A percentile compares a stretch with the other conserved stretches of the same genome.
These are phyloP conservation scores for Platichthys stellatus DNA, from an alignment of 2,113 vertebrate species.

Conservation along the genomic window DNA sequence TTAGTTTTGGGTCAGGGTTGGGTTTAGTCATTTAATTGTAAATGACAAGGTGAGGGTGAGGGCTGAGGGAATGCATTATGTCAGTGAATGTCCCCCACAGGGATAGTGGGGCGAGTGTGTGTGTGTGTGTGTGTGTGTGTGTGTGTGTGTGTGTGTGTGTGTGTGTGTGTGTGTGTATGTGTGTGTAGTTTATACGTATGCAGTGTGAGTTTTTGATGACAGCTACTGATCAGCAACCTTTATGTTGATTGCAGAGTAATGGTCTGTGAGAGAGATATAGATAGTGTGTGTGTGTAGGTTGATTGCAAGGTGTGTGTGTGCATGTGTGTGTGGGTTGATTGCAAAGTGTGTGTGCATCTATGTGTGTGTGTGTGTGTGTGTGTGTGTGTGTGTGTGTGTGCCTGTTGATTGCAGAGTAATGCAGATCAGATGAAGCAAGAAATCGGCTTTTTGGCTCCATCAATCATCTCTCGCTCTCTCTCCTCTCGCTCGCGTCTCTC, in stretches of 20 bases:
- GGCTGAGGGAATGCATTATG: background rate
- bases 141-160: constrained; percentile 12
- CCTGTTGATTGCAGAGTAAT: constrained; percentile 75
- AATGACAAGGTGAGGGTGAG: background rate
- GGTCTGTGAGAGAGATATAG: constrained; percentile 27
- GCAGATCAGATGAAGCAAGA: constrained; percentile 82
- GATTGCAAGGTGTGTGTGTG: constrained; percentile 44
- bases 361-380: constrained; percentile 30
- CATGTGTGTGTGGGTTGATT: constrained; percentile 38
- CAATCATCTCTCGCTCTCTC: constrained; percentile 69
- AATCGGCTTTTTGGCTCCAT: constrained; percentile 79
- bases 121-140: constrained; percentile 28
- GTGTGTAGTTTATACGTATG: constrained; percentile 8
- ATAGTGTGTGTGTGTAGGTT: constrained; percentile 40
- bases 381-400: constrained; percentile 32
- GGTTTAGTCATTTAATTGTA: background rate
- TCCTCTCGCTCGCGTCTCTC: constrained; percentile 19
- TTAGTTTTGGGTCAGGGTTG: background rate
- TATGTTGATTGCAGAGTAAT: constrained; percentile 54
- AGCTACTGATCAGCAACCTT: constrained; percentile 66
- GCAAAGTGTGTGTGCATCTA: constrained; percentile 32
- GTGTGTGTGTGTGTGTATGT: constrained; percentile 18
- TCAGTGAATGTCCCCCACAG: background rate
- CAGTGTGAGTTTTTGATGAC: constrained; percentile 54
- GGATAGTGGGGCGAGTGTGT: background rate